Evolutionary conservation across 2,888 invertebrate species (phyloP), one percentile per base, ranked within the genome.

Genomic region (Lissocephala sabroskyi): DNA sequence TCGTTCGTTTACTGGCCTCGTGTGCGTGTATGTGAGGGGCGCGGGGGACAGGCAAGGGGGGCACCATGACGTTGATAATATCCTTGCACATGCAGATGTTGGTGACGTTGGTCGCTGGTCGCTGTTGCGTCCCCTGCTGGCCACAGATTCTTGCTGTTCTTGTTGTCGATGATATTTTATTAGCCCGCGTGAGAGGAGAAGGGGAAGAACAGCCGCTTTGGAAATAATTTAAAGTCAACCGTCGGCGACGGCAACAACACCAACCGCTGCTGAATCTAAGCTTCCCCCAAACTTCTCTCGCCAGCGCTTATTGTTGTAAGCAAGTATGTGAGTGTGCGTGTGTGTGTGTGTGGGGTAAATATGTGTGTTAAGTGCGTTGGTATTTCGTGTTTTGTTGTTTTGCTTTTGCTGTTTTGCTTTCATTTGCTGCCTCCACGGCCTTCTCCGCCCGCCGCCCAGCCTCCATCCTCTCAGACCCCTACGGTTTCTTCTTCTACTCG

Each of bases 11-110:
- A 42, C 17, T 43, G 17, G 48, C 9, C 54, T 9, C 41, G n/a
- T 30, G 9, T 51, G 29, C 32, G 17, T 26, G 18, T 46, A 17
- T 52, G 37, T 49, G 49, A 42, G 49, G 51, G 41, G 49, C 18
- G 37, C 19, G 17, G 42, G 44, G n/a, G n/a, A n/a, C n/a, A n/a
- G n/a, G n/a, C n/a, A n/a, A n/a, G n/a, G n/a, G n/a, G n/a, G n/a
- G n/a, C n/a, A n/a, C 47, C 79, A 65, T 80, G 80, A 80, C 80
- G 80, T 80, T 80, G 80, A 68, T 70, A 76, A 79, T 68, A 80
- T 76, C 80, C 80, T 80, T 80, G 80, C 74, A 70, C 71, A 65
- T 65, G 76, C 52, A 77, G n/a, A n/a, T n/a, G n/a, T n/a, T n/a
- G n/a, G n/a, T 80, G 79, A 76, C 77, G 76, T 67, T 71, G 59